Evolutionary conservation across 2,797 vertebrate genomes (phyloP), one percentile per base, ranked within the genome.

Genomic region (Carapus acus): DNA sequence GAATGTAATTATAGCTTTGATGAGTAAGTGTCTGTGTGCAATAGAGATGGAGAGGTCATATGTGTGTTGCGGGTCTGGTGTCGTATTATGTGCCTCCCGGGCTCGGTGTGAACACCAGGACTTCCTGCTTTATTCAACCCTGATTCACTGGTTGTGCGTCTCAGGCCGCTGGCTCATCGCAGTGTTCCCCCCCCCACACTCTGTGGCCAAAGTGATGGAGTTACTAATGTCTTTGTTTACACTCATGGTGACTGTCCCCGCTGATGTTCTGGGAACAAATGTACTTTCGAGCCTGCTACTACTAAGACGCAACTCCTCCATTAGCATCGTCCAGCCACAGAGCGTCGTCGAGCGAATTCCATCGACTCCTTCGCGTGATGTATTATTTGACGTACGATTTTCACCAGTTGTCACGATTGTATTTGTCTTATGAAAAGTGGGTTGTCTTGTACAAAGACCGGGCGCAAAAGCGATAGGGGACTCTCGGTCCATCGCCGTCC

Each of bases 101-200:
- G 52, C 27, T 38, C 38, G 48, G 2, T 47, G 52, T 71, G 48
- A 45, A 53, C 50, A 57, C 14, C 50, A 49, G 39, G 53, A 62
- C 69, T 60, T 79, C 49, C 65, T 67, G 67, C 67, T 67, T 53
- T 52, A 62, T 72, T 78, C 71, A 49, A 54, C 63, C 46, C 52
- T 71, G 76, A 83, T 78, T 82, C 73, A 81, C 67, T 73, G 59
- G 65, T 77, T 71, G 67, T 53, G 43, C 40, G 19, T 16, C 31
- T 55, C 58, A 63, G 50, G 49, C 47, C 39, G 40, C 58, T 60
- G 40, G 8, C 60, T 69, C 65, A 66, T 74, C 69, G 56, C 12
- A 41, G 62, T 46, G n/a, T 57, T 51, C 22, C 52, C 60, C 3
- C 22, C 52, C 60, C 3, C 58, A 33, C 43, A 49, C 24, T 37